Evolutionary conservation across 1,140 invertebrate genomes (phyloP), one percentile per base, ranked within the genome.

Genomic region (Drosophila albomicans): DNA sequence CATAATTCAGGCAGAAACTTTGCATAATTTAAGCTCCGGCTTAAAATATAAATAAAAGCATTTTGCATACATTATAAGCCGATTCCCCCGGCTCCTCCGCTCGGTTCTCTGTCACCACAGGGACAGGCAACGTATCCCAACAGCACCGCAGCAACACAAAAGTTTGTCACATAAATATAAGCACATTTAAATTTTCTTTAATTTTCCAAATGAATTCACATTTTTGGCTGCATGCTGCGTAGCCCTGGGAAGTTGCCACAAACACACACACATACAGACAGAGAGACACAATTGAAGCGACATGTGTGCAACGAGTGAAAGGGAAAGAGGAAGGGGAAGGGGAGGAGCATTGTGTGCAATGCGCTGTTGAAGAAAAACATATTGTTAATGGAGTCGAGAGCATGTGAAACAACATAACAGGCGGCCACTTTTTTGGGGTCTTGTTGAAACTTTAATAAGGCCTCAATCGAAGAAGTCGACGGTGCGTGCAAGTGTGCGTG

Each of bases 301-400:
- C 52, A 51, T 54, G 32, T 35, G 51, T 25, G 63, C 41, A 54
- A n/a, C 5, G 51, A 25, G 25, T 3, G 2, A 25, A 25, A 11
- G 73, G 8, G 28, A 49, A 11, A 2, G 7, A 46, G 38, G n/a
- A 1, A 58, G 56, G 43, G 35, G 13, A 11, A 35, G 46, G 49
- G 28, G 16, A 0, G 6, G 8, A 10, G 30, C 32, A 54, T 20
- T 41, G 56, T 67, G 43, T 73, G 72, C 69, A 63, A 56, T 62
- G 54, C 56, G 63, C 48, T 79, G 78, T 78, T 69, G 49, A 74
- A 73, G 81, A 69, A 89, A 81, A 89, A 89, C 85, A 89, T 85
- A 88, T 88, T 89, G 78, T 88, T 89, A 88, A 88, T 88, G 85
- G 84, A 88, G 84, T 81, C 71, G 81, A 85, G 80, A 85, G 80